Percentiles rank a stretch among this genome's conserved stretches.
Evolutionary conservation across 2,888 invertebrate genomes (phyloP).

Genomic region (Deilephila porcellus): DNA sequence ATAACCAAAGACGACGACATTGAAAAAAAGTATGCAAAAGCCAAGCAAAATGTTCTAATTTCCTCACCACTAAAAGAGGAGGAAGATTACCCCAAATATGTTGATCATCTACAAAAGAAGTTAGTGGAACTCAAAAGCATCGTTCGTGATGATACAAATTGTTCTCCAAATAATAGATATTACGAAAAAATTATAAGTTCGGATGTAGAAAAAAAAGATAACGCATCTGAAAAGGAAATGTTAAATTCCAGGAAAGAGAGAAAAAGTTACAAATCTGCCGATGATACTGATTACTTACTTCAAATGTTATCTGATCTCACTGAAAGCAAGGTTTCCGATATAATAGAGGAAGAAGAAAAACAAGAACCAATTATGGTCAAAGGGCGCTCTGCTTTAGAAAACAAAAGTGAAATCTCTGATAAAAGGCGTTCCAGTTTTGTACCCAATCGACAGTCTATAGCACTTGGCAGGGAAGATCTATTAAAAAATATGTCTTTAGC

Average conservation of each 20-base stretch:
- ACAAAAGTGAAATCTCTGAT: slow-evolving; percentile 41
- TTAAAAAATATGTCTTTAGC: slow-evolving; percentile 69
- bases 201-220: slow-evolving; percentile 34
- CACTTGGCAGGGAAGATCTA: slow-evolving; percentile 63
- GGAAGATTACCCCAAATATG: slow-evolving; percentile 35
- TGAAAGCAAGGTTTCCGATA: slow-evolving; percentile 45
- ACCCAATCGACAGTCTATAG: slow-evolving; percentile 57
- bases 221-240: slow-evolving; percentile 3
- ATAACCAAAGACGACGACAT: slow-evolving; percentile 53
- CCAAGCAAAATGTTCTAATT: slow-evolving; percentile 23
- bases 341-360: slow-evolving; percentile 38
- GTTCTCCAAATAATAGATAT: slow-evolving; percentile 39
- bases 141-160: slow-evolving; percentile 29
- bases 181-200: slow-evolving; percentile 46
- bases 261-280: slow-evolving; percentile 54
- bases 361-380: slow-evolving; percentile 31
- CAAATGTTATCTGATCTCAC: slow-evolving; percentile 68
- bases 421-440: slow-evolving; percentile 51
- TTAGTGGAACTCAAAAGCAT: slow-evolving; percentile 40
- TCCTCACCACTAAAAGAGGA: slow-evolving; percentile 41
- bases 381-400: slow-evolving; percentile 40
- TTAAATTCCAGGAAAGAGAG: slow-evolving; percentile 33
- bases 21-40: slow-evolving; percentile 38
- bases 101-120: slow-evolving; percentile 41
- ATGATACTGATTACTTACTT: slow-evolving; percentile 67